Base-by-base conservation (phyloP, 2,888 invertebrate species). In the Melanostoma mellinum region DNA sequence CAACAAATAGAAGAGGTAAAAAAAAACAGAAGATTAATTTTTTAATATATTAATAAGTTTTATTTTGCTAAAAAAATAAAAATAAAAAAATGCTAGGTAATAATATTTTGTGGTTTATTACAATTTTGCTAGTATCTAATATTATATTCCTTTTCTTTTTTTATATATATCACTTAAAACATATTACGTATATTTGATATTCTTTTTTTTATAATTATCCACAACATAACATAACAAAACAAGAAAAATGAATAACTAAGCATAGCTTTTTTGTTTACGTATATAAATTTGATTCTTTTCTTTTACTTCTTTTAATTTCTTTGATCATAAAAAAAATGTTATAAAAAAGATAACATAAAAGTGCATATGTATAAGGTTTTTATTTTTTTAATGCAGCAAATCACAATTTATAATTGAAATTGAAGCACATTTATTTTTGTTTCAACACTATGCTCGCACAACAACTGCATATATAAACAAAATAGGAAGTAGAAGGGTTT, bases 51-150 rank as follows among this genome's bases (percentile, higher is more conserved):
- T 85, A 85, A 72, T 85, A 76, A 80, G 73, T 80, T 85, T 85
- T 85, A 85, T 85, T 85, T 84, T 80, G 80, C 85, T 85, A 85
- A 85, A 85, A 85, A 20, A 20, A 20, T 20, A 20, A 20, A 20
- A 72, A 72, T 74, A 84, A 84, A 82, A 82, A 84, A 84, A 74
- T 79, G 74, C 84, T 84, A 84, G 53, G 63, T 82, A 82, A 84
- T 78, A 74, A 77, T 69, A 79, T 60, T 79, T 89, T 88, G 87
- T 87, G 86, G 87, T 90, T 89, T 89, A 89, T 89, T 90, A 90
- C 90, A 90, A 90, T 90, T 90, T 90, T 87, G 90, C 90, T 90
- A 90, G 89, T 87, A 90, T 89, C 90, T 90, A 90, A 90, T 88
- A 88, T 87, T 84, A 84, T 84, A 76, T 65, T 86, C 85, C 86